These are phyloP conservation scores for Ecdyonurus torrentis DNA, from an alignment of 2,888 invertebrate genomes.

Conservation along the genomic window DNA sequence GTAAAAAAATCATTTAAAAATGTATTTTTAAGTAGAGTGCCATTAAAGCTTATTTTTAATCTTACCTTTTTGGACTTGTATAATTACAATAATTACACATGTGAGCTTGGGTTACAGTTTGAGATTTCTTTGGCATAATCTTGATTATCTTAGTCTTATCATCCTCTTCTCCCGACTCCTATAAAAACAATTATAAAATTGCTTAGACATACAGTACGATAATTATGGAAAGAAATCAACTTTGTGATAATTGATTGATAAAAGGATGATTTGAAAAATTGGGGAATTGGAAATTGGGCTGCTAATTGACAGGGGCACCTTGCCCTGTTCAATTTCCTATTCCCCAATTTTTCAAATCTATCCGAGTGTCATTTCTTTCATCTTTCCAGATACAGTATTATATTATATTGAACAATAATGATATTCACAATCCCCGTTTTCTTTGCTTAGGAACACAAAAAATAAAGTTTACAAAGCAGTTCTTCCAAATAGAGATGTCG, in stretches of 20 bases:
- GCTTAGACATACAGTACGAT: background rate
- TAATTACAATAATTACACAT: slow-evolving; percentile 87
- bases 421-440: background rate
- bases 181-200: slow-evolving; percentile 15
- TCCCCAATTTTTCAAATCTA: no score
- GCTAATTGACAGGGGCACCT: no score
- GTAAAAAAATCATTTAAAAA: slow-evolving; percentile 1
- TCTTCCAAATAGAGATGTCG: no score
- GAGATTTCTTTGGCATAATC: slow-evolving; percentile 41
- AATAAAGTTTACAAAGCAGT: no score
- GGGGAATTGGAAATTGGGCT: no score
- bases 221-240: no score
- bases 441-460: no score
- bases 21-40: slow-evolving; percentile 6
- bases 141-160: slow-evolving; percentile 45
- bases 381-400: background rate
- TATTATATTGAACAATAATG: background rate
- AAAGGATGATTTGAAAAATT: no score
- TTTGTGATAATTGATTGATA: no score
- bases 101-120: slow-evolving; percentile 47
- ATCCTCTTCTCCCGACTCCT: slow-evolving; percentile 44
- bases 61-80: slow-evolving; percentile 65
- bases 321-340: background rate
- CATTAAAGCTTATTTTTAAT: slow-evolving; percentile 4
- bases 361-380: background rate